Percentiles rank a stretch among this genome's conserved stretches.
These are phyloP conservation scores for Rhinolophus ferrumequinum DNA, from an alignment of 2,113 vertebrate genomes.

Conservation along the genomic window DNA sequence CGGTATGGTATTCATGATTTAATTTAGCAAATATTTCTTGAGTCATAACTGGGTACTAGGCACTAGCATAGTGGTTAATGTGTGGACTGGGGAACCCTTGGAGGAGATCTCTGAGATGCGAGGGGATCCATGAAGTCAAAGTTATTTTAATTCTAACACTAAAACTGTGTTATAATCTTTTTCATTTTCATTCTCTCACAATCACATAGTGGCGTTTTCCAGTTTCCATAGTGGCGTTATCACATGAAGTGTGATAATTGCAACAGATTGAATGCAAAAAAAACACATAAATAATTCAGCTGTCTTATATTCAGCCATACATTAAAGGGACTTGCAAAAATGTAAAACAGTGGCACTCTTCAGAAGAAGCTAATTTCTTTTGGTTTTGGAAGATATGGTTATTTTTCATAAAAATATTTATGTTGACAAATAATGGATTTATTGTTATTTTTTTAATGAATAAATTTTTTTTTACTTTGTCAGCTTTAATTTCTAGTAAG, in stretches of 20 bases:
- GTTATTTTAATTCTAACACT: background rate
- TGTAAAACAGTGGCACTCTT: background rate
- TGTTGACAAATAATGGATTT: background rate
- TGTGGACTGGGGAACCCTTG: background rate
- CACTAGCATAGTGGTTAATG: background rate
- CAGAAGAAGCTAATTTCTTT: constrained; percentile 12
- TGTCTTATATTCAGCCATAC: background rate
- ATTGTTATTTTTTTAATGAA: background rate
- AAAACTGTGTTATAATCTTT: background rate
- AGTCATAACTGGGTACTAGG: background rate
- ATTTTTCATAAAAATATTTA: constrained; percentile 45
- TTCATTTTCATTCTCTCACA: background rate
- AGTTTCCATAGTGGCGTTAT: background rate
- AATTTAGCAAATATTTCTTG: background rate
- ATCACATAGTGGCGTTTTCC: background rate
- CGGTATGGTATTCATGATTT: background rate
- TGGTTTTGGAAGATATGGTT: constrained; percentile 5
- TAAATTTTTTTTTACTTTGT: background rate
- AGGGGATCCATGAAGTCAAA: background rate
- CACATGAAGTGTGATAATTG: background rate
- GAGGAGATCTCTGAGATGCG: background rate
- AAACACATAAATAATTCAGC: constrained; percentile 1
- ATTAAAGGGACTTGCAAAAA: constrained; percentile 29
- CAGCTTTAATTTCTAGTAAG: constrained; percentile 43
- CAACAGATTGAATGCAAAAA: constrained; percentile 21